Conservation (phyloP, 2,888 invertebrate genomes). For the Julus scandinavius region DNA sequence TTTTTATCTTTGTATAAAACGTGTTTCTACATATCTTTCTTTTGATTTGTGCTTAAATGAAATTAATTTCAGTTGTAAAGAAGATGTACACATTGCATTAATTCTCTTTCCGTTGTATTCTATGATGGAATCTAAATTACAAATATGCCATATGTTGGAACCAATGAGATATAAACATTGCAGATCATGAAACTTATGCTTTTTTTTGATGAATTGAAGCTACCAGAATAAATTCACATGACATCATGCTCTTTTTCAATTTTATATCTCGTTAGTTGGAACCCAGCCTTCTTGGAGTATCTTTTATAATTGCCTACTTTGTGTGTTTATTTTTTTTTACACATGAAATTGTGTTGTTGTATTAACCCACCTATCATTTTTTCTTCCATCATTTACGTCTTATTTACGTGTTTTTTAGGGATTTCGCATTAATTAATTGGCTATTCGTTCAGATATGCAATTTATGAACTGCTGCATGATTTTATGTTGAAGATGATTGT, state of each 20-base stretch:
- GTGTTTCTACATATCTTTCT: neutral
- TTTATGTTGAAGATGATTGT: constrained; percentile 8
- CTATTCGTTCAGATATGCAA: constrained; percentile 19
- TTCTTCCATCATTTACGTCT: constrained; percentile 3
- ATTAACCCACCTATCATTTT: neutral
- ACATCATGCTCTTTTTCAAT: neutral
- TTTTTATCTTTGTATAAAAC: neutral
- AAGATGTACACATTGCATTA: neutral
- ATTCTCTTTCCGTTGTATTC: neutral
- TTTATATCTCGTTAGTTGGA: constrained; percentile 14
- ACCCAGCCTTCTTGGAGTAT: neutral
- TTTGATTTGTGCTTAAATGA: neutral
- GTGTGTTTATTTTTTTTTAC: neutral
- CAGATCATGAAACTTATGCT: neutral
- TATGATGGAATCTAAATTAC: neutral
- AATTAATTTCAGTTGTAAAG: neutral
- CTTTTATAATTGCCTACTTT: neutral
- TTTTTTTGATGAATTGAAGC: neutral
- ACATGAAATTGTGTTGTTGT: neutral
- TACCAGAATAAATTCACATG: neutral
- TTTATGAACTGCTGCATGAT: neutral
- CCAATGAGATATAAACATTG: neutral
- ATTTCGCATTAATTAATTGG: constrained; percentile 3
- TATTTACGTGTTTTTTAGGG: constrained; percentile 37
- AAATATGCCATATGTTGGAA: neutral